phyloP scores from a whole-genome alignment of 2,113 vertebrate genomes.

The Austrofundulus limnaeus region DNA sequence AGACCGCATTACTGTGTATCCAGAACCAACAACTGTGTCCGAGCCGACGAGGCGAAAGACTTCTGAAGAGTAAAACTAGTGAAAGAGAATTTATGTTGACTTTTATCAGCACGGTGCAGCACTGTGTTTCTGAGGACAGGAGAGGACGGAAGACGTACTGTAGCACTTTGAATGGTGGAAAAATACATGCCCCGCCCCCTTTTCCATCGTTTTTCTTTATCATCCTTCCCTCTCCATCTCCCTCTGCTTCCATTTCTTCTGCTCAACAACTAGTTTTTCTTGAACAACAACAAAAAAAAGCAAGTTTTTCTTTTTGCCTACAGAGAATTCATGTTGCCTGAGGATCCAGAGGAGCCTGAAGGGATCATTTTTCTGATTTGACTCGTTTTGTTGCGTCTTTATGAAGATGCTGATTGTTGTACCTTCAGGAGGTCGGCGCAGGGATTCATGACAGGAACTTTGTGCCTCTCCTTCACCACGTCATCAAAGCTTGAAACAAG shows the following conservation, averaged over 20 bases:
- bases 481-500: conserved; percentile 88
- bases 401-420: conserved; percentile 88
- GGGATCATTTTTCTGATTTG: conserved; percentile 72
- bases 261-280: conserved; percentile 51
- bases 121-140: conserved; percentile 82
- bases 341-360: conserved; percentile 86
- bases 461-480: conserved; percentile 89
- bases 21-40: conserved; percentile 71
- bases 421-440: conserved; percentile 88
- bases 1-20: conserved; percentile 88
- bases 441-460: conserved; percentile 84
- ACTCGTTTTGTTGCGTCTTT: conserved; percentile 87
- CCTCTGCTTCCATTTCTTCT: conserved; percentile 57
- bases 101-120: conserved; percentile 80
- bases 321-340: conserved; percentile 85
- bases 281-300: conserved; percentile 81
- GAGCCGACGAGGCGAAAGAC: conserved; percentile 40
- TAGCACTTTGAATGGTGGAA: conserved; percentile 98
- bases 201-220: conserved; percentile 49
- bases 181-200: conserved; percentile 72
- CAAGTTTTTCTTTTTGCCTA: conserved; percentile 88
- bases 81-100: conserved; percentile 61
- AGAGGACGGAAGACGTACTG: conserved; percentile 80
- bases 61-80: conserved; percentile 40
- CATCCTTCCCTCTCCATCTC: conserved; percentile 45